phyloP scores from a whole-genome alignment of 2,113 vertebrate genomes.

The Crypturellus undulatus region DNA sequence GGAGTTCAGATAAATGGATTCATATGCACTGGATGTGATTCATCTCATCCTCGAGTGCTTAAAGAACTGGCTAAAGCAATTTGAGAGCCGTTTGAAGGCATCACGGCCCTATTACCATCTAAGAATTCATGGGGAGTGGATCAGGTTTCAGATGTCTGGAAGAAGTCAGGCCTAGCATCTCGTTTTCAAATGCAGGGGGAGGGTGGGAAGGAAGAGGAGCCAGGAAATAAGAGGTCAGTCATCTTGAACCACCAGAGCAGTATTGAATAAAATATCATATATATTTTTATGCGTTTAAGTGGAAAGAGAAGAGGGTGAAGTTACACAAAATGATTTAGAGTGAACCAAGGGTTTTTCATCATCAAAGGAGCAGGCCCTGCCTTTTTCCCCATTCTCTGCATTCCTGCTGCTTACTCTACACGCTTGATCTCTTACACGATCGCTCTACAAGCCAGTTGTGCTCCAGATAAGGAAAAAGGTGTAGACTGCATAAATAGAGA shows the following conservation, averaged over 20 bases:
- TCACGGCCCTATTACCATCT: slow-evolving; percentile 4
- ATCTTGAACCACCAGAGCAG: not conserved
- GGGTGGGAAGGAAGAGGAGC: not conserved
- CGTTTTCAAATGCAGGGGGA: not conserved
- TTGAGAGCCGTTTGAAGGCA: not conserved
- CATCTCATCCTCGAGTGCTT: not conserved
- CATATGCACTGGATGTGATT: not conserved
- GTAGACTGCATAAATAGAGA: not conserved
- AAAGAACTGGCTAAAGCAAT: not conserved
- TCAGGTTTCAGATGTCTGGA: not conserved
- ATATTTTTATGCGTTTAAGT: not conserved
- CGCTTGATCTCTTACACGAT: not conserved
- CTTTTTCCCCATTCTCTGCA: not conserved
- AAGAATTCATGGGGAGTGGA: not conserved
- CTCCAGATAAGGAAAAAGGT: not conserved
- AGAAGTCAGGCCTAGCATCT: not conserved
- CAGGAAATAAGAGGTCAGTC: not conserved
- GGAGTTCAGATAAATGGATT: not conserved
- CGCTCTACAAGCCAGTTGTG: not conserved
- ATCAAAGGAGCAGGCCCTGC: not conserved
- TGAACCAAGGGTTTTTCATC: not conserved
- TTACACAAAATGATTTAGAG: not conserved
- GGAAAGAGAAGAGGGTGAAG: not conserved
- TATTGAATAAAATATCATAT: not conserved
- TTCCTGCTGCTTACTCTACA: not conserved